Percentiles rank a stretch among this genome's conserved stretches.
Conservation (phyloP, 1,140 invertebrate genomes). For the Augochlora pura region DNA sequence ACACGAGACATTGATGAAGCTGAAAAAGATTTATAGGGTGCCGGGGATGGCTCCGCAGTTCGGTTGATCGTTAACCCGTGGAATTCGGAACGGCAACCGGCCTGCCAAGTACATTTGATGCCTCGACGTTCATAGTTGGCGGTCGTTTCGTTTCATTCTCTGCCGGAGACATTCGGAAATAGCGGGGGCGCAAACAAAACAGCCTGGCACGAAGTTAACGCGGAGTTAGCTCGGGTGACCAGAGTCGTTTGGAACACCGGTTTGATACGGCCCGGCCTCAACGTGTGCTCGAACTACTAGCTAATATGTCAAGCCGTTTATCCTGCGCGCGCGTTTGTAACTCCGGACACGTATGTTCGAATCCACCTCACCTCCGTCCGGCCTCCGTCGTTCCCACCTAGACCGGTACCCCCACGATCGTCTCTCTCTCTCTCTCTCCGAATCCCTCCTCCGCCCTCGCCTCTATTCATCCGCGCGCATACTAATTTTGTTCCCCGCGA, state of each 20-base stretch:
- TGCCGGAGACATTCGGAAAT: not conserved
- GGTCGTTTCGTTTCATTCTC: not conserved
- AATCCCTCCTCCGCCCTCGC: not conserved
- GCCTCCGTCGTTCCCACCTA: not conserved
- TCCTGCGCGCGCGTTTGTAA: conserved; percentile 59
- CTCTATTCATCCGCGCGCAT: not conserved
- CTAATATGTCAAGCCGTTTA: conserved; percentile 69
- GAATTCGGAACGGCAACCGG: not conserved
- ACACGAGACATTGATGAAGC: too few relatives aligned
- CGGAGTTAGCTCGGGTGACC: conserved; percentile 49
- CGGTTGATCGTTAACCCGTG: too few relatives aligned
- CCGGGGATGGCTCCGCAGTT: too few relatives aligned
- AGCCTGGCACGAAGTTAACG: conserved; percentile 43
- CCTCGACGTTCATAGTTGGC: not conserved
- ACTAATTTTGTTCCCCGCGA: not conserved
- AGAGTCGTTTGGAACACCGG: conserved; percentile 52
- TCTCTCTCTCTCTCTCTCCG: too few relatives aligned
- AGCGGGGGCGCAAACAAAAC: conserved; percentile 37
- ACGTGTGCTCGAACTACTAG: conserved; percentile 49
- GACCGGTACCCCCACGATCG: conserved; percentile 1
- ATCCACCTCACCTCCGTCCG: conserved; percentile 11
- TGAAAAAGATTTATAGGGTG: too few relatives aligned
- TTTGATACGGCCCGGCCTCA: conserved; percentile 50
- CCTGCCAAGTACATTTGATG: not conserved
- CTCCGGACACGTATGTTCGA: conserved; percentile 60